Base-by-base conservation (phyloP, 1,140 invertebrate species). In the Zaprionus davidi region DNA sequence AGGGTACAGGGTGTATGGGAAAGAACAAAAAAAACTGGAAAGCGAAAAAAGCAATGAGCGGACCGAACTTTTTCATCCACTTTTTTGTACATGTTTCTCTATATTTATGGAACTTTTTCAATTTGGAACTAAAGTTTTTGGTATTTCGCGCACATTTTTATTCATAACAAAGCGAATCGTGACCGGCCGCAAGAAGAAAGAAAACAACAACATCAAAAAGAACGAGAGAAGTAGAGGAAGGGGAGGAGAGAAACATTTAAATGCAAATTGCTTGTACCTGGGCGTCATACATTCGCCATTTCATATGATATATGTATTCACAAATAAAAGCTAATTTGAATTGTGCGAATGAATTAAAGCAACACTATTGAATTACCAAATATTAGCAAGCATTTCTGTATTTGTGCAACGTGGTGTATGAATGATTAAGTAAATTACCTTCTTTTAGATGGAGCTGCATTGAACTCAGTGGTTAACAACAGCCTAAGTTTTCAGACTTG, bases 81-180 rank as follows among this genome's bases (percentile, higher is more conserved):
- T 41, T 57, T 71, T 69, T 70, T 70, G 28, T 60, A 55, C 75
- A 77, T 76, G 85, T 85, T 85, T 87, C 87, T 90, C 67, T 90
- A 82, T 90, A 90, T 90, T 90, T 90, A 90, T 90, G 82, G 81
- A 90, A 90, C 85, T 90, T 90, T 90, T 90, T 90, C 85, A 90
- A 90, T 90, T 90, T 90, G 85, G 71, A 85, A 90, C 81, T 90
- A 90, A 90, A 90, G 85, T 90, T 90, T 71, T 81, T 49, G 60
- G 72, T 76, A 78, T 88, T 84, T 78, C 79, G 76, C 79, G 66
- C 68, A 73, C 67, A 90, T 88, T 81, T 90, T 82, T 88, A 88
- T 90, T 90, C 85, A 90, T 82, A 90, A 90, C 84, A 90, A 88
- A 84, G 78, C 76, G 76, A 80, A 78, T 73, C 85, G 81, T 90